A percentile compares a stretch with the other conserved stretches of the same genome.
phyloP scores from a whole-genome alignment of 2,888 invertebrate genomes.

The Odontocerum albicorne region DNA sequence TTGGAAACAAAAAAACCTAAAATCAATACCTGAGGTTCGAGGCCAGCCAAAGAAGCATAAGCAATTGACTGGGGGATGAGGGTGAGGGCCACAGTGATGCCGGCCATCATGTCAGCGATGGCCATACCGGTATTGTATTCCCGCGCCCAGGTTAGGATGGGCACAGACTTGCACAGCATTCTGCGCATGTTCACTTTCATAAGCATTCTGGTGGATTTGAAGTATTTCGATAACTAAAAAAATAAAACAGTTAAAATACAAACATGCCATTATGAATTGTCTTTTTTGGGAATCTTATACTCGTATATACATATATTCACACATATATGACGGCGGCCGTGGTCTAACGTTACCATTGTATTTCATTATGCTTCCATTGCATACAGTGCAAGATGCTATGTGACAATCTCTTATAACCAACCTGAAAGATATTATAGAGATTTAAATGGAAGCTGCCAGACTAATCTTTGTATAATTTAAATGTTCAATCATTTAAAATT shows the following conservation, averaged over 20 bases:
- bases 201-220: slow-evolving; percentile 2
- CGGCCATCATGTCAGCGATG: slow-evolving; percentile 72
- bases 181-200: slow-evolving; percentile 8
- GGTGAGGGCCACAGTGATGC: slow-evolving; percentile 75
- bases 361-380: too few relatives aligned
- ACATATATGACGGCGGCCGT: too few relatives aligned
- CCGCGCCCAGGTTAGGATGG: slow-evolving; percentile 62
- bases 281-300: too few relatives aligned
- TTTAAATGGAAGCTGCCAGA: too few relatives aligned
- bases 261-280: too few relatives aligned
- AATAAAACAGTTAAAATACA: neutral
- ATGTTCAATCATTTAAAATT: too few relatives aligned
- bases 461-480: too few relatives aligned
- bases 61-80: slow-evolving; percentile 79
- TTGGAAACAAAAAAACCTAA: neutral
- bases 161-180: slow-evolving; percentile 47
- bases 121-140: slow-evolving; percentile 58
- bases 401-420: too few relatives aligned
- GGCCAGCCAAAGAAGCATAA: slow-evolving; percentile 72
- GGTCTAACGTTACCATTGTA: too few relatives aligned
- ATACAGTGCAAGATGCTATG: too few relatives aligned
- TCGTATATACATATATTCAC: too few relatives aligned
- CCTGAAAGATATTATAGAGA: too few relatives aligned
- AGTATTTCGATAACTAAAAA: neutral
- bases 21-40: slow-evolving; percentile 67